phyloP scores from a whole-genome alignment of 1,140 invertebrate genomes.

The Ectropis grisescens region DNA sequence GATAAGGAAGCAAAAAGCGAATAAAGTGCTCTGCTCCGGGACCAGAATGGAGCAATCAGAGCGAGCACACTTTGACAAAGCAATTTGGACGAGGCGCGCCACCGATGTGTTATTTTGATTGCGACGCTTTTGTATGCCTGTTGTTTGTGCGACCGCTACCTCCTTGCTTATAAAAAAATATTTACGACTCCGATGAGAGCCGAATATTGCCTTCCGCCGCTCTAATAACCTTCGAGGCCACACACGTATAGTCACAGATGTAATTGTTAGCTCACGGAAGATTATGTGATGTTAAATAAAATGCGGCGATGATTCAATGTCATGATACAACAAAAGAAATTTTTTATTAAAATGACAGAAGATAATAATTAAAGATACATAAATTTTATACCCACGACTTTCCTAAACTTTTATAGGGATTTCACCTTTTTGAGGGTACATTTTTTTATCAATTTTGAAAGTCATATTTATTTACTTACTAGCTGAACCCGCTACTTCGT shows the following conservation, averaged over 20 bases:
- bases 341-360: too few species aligned
- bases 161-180: constrained; percentile 30
- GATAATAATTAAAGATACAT: too few species aligned
- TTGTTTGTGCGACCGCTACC: constrained; percentile 26
- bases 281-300: too few species aligned
- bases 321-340: too few species aligned
- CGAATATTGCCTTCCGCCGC: constrained; percentile 18
- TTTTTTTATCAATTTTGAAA: too few species aligned
- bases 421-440: too few species aligned
- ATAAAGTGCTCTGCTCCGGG: constrained; percentile 18
- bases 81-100: constrained; percentile 48
- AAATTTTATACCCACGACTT: too few species aligned
- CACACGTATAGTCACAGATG: constrained; percentile 11
- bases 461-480: too few species aligned
- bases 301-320: too few species aligned
- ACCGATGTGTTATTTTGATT: constrained; percentile 61
- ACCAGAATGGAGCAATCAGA: constrained; percentile 62
- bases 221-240: constrained; percentile 20
- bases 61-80: constrained; percentile 62
- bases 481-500: too few species aligned
- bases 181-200: constrained; percentile 23
- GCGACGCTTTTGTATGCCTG: constrained; percentile 38
- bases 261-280: neutral
- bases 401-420: too few species aligned
- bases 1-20: constrained; percentile 44